These are phyloP conservation scores for Phania funesta DNA, from an alignment of 2,888 invertebrate species.

Conservation along the genomic window DNA sequence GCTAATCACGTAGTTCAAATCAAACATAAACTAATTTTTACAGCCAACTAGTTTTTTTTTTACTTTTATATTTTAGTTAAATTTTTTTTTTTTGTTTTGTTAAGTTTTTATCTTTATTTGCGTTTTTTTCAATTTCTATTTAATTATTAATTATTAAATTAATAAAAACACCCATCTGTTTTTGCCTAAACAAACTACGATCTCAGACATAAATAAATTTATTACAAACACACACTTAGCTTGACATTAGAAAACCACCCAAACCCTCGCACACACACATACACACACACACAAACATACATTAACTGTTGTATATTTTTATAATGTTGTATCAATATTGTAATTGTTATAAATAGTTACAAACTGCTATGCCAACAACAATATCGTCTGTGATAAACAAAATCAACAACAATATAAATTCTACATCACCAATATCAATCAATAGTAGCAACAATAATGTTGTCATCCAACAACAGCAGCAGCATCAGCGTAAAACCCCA, in stretches of 20 bases:
- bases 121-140: not conserved
- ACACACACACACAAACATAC: slow-evolving; percentile 3
- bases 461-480: slow-evolving; percentile 60
- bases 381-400: slow-evolving; percentile 80
- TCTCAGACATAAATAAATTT: slow-evolving; percentile 36
- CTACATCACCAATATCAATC: slow-evolving; percentile 61
- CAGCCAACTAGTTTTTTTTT: slow-evolving; percentile 11
- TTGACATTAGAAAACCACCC: slow-evolving; percentile 13
- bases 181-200: slow-evolving; percentile 41
- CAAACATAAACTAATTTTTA: slow-evolving; percentile 8
- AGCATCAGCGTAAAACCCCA: slow-evolving; percentile 62
- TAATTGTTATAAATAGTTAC: slow-evolving; percentile 71
- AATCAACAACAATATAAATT: slow-evolving; percentile 70
- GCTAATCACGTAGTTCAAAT: no score
- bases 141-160: not conserved
- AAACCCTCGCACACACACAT: no score
- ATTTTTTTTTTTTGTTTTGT: no score
- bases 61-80: no score
- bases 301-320: slow-evolving; percentile 39
- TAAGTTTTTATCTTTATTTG: not conserved
- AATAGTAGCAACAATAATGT: slow-evolving; percentile 64
- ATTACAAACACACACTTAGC: not conserved
- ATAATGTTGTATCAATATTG: slow-evolving; percentile 56
- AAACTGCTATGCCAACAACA: slow-evolving; percentile 76
- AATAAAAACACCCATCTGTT: no score